phyloP scores from a whole-genome alignment of 2,888 invertebrate genomes.

The Hofmannophila pseudospretella region DNA sequence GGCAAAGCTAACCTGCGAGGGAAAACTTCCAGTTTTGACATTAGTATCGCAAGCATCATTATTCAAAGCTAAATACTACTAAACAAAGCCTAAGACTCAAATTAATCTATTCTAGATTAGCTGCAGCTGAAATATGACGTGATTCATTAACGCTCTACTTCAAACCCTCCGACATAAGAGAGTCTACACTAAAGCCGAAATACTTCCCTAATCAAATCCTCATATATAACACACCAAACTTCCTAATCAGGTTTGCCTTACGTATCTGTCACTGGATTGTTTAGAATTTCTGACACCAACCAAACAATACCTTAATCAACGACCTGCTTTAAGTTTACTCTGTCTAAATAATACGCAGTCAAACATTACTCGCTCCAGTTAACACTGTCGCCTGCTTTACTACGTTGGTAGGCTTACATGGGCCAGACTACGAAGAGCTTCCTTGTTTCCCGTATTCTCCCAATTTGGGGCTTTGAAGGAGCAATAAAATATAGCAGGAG shows the following conservation, averaged over 20 bases:
- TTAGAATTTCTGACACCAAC: constrained; percentile 16
- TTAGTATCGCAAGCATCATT: no score
- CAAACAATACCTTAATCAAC: constrained; percentile 46
- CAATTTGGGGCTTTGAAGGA: constrained; percentile 10
- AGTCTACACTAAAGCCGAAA: neutral
- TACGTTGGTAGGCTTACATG: constrained; percentile 21
- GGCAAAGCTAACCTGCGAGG: no score
- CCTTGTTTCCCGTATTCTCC: constrained; percentile 14
- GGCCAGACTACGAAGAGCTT: constrained; percentile 34
- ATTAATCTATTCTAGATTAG: no score
- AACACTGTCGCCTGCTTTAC: constrained; percentile 41
- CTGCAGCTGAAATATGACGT: neutral
- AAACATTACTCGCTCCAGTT: constrained; percentile 52
- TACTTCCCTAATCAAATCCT: constrained; percentile 1
- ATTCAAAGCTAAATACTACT: no score
- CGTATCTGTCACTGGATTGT: constrained; percentile 7
- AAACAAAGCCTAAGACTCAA: no score
- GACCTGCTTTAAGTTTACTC: constrained; percentile 42
- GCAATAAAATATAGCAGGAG: constrained; percentile 15
- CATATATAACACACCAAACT: constrained; percentile 2
- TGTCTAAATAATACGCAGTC: constrained; percentile 51
- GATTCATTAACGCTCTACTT: neutral
- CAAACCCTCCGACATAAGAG: neutral
- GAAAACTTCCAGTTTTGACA: no score
- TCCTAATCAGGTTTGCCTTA: constrained; percentile 7